Conservation (phyloP, 1,140 invertebrate genomes). For the Panulirus ornatus region DNA sequence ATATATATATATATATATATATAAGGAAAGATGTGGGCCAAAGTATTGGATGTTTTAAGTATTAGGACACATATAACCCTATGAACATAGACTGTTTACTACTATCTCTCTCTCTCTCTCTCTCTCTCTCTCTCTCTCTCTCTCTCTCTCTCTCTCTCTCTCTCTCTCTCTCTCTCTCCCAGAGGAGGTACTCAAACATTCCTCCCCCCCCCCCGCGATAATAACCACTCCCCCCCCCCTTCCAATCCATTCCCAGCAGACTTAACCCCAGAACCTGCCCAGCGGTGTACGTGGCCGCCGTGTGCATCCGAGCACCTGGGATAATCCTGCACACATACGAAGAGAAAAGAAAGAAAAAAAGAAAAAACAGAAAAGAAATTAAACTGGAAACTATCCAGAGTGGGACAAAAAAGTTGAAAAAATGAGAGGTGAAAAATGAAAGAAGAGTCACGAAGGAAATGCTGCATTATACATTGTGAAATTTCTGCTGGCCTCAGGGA, state of each 20-base stretch:
- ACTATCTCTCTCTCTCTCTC: too few species aligned
- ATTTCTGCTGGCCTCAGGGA: too few species aligned
- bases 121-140: too few species aligned
- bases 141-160: conserved; percentile 9
- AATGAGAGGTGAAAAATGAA: background rate
- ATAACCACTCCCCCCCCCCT: background rate
- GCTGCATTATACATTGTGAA: background rate
- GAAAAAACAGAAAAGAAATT: background rate
- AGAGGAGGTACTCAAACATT: background rate
- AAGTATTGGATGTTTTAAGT: too few species aligned
- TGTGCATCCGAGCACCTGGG: background rate
- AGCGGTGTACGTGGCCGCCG: background rate
- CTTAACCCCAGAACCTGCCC: background rate
- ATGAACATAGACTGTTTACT: too few species aligned
- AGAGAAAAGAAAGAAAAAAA: background rate
- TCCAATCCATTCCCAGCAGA: background rate
- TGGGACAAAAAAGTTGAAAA: background rate
- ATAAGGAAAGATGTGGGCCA: too few species aligned
- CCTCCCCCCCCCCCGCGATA: too few species aligned
- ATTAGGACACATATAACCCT: too few species aligned
- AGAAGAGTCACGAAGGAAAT: background rate
- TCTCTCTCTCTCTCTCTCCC: background rate
- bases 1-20: too few species aligned
- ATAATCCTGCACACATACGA: background rate
- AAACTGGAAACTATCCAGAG: background rate